Conservation (phyloP, 1,140 invertebrate species). For the Cydia amplana region DNA sequence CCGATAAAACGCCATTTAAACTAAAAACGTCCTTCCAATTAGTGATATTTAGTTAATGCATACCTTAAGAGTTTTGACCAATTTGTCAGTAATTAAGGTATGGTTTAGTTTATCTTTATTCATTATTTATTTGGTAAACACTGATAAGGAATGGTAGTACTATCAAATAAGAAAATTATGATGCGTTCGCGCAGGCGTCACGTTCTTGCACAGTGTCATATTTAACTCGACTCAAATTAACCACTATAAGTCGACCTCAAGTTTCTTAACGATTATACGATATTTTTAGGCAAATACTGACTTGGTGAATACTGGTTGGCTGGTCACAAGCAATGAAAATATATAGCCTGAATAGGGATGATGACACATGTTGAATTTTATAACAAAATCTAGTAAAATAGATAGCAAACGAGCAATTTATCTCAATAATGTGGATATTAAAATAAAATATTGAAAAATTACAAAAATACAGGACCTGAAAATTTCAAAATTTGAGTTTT, state of each 20-base stretch:
- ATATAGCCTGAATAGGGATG: not conserved
- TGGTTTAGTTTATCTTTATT: slow-evolving; percentile 55
- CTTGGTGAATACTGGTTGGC: not conserved
- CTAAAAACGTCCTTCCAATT: slow-evolving; percentile 17
- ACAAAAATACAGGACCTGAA: too few species aligned
- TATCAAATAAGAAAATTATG: slow-evolving; percentile 26
- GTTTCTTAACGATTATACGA: not conserved
- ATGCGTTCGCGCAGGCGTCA: not conserved
- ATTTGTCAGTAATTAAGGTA: slow-evolving; percentile 63
- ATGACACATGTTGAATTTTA: too few species aligned
- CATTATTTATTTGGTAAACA: slow-evolving; percentile 51
- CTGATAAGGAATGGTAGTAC: slow-evolving; percentile 35
- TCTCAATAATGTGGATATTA: too few species aligned
- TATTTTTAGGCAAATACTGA: not conserved
- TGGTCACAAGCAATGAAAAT: not conserved
- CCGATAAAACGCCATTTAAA: not conserved
- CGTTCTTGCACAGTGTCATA: not conserved
- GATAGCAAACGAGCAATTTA: too few species aligned
- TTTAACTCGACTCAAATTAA: not conserved
- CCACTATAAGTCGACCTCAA: not conserved
- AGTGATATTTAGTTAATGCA: slow-evolving; percentile 41
- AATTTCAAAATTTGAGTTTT: too few species aligned
- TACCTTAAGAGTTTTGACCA: slow-evolving; percentile 46
- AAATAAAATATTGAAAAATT: too few species aligned
- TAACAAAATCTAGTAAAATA: too few species aligned